Evolutionary conservation across 2,888 invertebrate genomes (phyloP).

Genomic region (Stenichneumon culpator): DNA sequence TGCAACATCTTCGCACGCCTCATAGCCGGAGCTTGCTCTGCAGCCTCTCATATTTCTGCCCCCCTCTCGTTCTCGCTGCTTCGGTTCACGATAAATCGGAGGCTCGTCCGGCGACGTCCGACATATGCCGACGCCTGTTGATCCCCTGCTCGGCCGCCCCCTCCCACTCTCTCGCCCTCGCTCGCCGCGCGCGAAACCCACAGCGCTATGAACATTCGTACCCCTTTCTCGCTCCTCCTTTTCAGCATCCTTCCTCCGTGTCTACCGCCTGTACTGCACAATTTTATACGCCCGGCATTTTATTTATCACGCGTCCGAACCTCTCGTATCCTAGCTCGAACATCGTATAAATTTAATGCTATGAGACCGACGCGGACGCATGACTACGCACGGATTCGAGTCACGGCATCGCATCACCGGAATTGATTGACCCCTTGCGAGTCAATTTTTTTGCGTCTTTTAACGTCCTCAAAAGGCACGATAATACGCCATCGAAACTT

Average conservation of each 20-base stretch:
- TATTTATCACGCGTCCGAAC: neutral
- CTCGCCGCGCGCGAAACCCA: slow-evolving; percentile 3
- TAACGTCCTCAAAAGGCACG: too few species aligned
- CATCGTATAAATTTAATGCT: neutral
- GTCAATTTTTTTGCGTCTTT: too few species aligned
- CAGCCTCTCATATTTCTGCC: slow-evolving; percentile 63
- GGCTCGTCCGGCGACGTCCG: slow-evolving; percentile 72
- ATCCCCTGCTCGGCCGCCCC: slow-evolving; percentile 68
- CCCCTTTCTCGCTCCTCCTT: slow-evolving; percentile 21
- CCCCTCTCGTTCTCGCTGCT: slow-evolving; percentile 26
- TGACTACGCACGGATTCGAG: neutral
- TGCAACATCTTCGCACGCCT: slow-evolving; percentile 68
- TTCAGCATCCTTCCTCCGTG: slow-evolving; percentile 2
- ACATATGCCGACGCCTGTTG: slow-evolving; percentile 78
- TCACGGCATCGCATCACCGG: neutral
- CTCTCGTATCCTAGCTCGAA: slow-evolving; percentile 37
- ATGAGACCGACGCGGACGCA: neutral
- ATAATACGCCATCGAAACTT: too few species aligned
- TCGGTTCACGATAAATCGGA: slow-evolving; percentile 71
- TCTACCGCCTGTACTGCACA: neutral
- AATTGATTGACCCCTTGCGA: neutral
- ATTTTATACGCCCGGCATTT: neutral
- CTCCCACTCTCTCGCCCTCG: slow-evolving; percentile 14
- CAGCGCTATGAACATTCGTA: slow-evolving; percentile 52
- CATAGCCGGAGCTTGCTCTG: slow-evolving; percentile 34